Evolutionary conservation across 1,140 invertebrate genomes (phyloP).

Genomic region (Drosophila triauraria): DNA sequence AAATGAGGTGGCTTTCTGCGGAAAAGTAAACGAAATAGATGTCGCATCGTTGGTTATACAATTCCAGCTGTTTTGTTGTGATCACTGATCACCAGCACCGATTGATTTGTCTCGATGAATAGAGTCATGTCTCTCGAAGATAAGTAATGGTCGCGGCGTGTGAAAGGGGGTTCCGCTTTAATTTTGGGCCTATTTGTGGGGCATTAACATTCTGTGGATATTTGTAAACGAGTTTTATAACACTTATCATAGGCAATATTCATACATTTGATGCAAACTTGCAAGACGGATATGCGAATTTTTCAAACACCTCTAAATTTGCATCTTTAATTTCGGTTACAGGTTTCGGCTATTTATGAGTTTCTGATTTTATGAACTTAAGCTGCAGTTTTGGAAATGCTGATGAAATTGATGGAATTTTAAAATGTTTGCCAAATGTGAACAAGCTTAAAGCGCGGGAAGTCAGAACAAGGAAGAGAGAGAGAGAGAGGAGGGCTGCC

Average conservation of each 20-base stretch:
- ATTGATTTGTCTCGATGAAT: constrained; percentile 22
- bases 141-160: background rate
- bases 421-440: background rate
- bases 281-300: background rate
- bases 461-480: background rate
- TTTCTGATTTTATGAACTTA: background rate
- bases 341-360: constrained; percentile 1
- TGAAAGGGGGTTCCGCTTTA: constrained; percentile 12
- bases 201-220: background rate
- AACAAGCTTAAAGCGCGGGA: background rate
- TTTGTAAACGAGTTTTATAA: background rate
- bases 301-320: background rate
- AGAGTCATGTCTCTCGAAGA: constrained; percentile 14
- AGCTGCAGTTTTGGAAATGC: background rate
- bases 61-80: constrained; percentile 18
- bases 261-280: background rate
- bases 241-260: background rate
- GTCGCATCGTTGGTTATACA: constrained; percentile 40
- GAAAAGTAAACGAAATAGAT: constrained; percentile 37
- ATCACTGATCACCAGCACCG: background rate
- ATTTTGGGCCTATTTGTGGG: background rate
- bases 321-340: background rate
- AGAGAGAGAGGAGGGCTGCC: background rate
- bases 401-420: background rate
- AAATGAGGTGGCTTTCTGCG: constrained; percentile 33